Conservation (phyloP, 2,888 invertebrate species). For the Notodonta dromedarius region DNA sequence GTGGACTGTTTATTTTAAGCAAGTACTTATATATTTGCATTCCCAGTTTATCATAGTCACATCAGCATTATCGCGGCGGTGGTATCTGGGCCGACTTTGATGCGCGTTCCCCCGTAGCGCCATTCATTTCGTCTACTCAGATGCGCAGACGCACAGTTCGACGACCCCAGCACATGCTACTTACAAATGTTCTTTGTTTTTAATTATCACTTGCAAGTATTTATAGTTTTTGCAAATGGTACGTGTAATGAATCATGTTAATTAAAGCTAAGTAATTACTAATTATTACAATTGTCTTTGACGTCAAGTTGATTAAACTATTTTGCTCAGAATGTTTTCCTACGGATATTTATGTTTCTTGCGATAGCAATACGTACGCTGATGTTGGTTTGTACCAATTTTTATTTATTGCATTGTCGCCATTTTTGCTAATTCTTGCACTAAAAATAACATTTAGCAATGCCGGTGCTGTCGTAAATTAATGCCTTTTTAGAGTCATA, state of each 20-base stretch:
- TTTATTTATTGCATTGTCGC: no score
- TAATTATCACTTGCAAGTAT: conserved; percentile 4
- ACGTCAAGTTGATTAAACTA: background rate
- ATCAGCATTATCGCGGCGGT: conserved; percentile 30
- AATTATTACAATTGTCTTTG: no score
- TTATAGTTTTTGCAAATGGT: conserved; percentile 6
- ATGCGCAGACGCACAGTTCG: conserved; percentile 52
- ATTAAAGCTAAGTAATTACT: background rate
- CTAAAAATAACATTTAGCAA: no score
- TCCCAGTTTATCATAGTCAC: conserved; percentile 7
- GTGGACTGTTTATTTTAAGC: no score
- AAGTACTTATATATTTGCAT: background rate
- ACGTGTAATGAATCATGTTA: background rate
- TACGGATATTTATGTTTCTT: no score
- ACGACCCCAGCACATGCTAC: conserved; percentile 50
- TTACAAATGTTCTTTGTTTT: conserved; percentile 20
- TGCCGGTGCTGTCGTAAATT: no score
- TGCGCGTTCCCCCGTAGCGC: conserved; percentile 47
- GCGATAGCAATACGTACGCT: no score
- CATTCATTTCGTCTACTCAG: conserved; percentile 27
- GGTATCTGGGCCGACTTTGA: conserved; percentile 48
- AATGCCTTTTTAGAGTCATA: no score
- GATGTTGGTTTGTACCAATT: no score
- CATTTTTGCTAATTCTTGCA: no score
- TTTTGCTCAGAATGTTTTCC: background rate